Conservation (phyloP, 1,140 invertebrate species). For the Sminthurides bifidus region DNA sequence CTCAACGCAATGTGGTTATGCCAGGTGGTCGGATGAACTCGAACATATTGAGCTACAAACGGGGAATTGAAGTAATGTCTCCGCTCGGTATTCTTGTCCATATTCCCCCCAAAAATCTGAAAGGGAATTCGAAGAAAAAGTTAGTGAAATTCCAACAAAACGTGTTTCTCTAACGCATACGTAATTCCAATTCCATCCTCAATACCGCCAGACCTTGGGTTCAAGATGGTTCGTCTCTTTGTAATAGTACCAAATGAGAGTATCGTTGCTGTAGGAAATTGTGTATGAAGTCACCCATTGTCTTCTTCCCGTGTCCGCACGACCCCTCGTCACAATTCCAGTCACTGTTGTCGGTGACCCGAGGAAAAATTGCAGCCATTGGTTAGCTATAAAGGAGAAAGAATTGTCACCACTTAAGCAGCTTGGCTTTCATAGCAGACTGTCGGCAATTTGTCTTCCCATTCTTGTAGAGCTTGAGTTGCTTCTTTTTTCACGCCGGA, state of each 20-base stretch:
- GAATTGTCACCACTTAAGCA: background rate
- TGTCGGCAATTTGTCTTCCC: background rate
- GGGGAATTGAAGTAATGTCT: conserved; percentile 45
- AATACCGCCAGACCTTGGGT: conserved; percentile 40
- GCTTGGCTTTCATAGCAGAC: background rate
- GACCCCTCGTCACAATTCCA: conserved; percentile 44
- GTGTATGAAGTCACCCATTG: conserved; percentile 47
- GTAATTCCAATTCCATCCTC: background rate
- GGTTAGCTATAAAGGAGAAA: conserved; percentile 37
- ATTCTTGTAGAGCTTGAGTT: too few relatives aligned
- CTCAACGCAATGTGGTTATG: conserved; percentile 42
- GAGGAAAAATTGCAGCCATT: conserved; percentile 49
- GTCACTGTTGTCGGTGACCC: conserved; percentile 46
- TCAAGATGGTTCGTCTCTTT: conserved; percentile 46
- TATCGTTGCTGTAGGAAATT: conserved; percentile 47
- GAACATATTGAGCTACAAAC: conserved; percentile 43
- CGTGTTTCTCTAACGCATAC: background rate
- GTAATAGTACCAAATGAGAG: conserved; percentile 44
- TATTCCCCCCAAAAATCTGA: conserved; percentile 46
- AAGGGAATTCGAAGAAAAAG: conserved; percentile 12
- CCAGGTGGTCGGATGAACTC: conserved; percentile 45
- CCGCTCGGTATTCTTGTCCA: conserved; percentile 43
- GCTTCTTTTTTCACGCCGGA: too few relatives aligned
- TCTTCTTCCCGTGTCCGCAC: conserved; percentile 41
- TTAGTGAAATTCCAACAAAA: too few relatives aligned